Conservation (phyloP, 2,888 invertebrate species). For the Drosophila borealis region DNA sequence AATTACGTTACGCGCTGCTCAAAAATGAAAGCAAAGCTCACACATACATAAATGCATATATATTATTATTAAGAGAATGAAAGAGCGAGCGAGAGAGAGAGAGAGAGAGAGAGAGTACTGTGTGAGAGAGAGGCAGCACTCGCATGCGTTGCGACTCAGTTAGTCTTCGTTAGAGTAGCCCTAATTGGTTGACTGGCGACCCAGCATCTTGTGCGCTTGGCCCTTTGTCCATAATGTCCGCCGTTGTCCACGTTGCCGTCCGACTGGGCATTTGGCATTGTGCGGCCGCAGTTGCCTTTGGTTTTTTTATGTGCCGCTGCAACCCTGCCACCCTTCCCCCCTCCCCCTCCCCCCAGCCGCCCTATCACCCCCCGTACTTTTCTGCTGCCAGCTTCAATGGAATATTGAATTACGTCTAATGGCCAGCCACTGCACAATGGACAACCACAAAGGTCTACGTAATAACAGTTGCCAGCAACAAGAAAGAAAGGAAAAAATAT, state of each 20-base stretch:
- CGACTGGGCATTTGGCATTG: slow-evolving; percentile 51
- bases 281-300: slow-evolving; percentile 36
- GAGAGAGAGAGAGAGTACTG: background rate
- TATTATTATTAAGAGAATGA: background rate
- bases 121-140: slow-evolving; percentile 11
- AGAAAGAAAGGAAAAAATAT: slow-evolving; percentile 18
- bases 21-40: slow-evolving; percentile 52
- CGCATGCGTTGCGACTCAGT: slow-evolving; percentile 47
- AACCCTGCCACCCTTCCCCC: no score
- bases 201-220: slow-evolving; percentile 25
- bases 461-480: slow-evolving; percentile 29
- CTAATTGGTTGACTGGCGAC: slow-evolving; percentile 67
- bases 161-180: slow-evolving; percentile 55
- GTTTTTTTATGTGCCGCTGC: slow-evolving; percentile 21
- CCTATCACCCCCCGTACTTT: slow-evolving; percentile 1
- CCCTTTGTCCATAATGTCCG: slow-evolving; percentile 38
- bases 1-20: slow-evolving; percentile 48
- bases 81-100: background rate
- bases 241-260: slow-evolving; percentile 38
- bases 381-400: slow-evolving; percentile 59
- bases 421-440: slow-evolving; percentile 62
- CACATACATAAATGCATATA: slow-evolving; percentile 11
- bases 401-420: slow-evolving; percentile 78
- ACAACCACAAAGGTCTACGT: slow-evolving; percentile 46
- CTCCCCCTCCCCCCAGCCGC: background rate